Evolutionary conservation across 2,888 invertebrate genomes (phyloP), one percentile per base, ranked within the genome.

Genomic region (Tenthredo scrophulariae): DNA sequence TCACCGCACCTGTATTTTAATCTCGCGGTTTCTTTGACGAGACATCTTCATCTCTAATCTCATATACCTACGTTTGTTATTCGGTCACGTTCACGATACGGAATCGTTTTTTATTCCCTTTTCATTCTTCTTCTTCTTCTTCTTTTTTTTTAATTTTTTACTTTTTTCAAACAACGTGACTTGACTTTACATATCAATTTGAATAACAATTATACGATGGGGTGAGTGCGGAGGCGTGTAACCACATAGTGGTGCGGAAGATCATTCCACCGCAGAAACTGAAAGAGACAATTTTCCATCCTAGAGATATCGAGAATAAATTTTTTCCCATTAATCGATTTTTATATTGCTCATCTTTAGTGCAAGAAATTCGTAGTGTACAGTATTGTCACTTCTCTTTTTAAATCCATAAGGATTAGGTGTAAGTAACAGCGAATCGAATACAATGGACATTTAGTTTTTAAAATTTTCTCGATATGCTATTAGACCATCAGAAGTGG

Each of bases 391-490:
- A 4, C 1, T 62, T 62, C 26, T 26, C 4, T 22, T 26, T 62
- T 2, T 13, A 62, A 26, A 13, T 62, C 2, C 9, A 2, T 33
- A 10, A n/a, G 85, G 72, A 50, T 79, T 84, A 4, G 37, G 37
- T 58, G 22, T n/a, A 9, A 87, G 85, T 84, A 86, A 87, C 85
- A 87, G 86, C 85, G 77, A 86, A 85, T 67, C 58, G 84, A 87
- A 90, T 88, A 91, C 89, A 90, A 90, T 89, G 88, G 88, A 75
- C 87, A 88, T 86, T 58, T 87, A 87, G 86, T 86, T 29, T 88
- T 88, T 89, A 75, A 26, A 46, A 46, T 72, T 70, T 7, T n/a
- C 46, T 54, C 9, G 70, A 33, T 29, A n/a, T 33, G n/a, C 33
- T 22, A 37, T 37, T 37, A 77, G 29, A 33, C 29, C 5, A 88